These are phyloP conservation scores for Alauda arvensis DNA, from an alignment of 2,797 vertebrate genomes.

Conservation along the genomic window DNA sequence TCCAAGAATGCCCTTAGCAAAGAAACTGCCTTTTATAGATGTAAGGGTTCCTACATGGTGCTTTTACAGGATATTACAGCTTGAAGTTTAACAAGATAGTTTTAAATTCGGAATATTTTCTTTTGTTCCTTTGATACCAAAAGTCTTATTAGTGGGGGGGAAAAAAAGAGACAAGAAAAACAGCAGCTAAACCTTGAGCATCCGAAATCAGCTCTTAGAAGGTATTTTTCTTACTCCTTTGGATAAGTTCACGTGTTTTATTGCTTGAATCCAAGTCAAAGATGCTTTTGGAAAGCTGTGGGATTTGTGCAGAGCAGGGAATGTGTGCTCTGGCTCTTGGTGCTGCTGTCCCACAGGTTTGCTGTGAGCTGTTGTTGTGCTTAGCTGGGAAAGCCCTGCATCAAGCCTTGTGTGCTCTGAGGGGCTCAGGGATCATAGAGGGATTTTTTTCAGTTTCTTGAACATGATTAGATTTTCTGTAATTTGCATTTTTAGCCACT, in stretches of 20 bases:
- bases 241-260: conserved; percentile 25
- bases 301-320: conserved; percentile 10
- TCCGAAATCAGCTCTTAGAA: conserved; percentile 36
- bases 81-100: conserved; percentile 9
- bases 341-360: conserved; percentile 53
- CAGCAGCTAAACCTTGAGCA: not conserved
- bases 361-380: not conserved
- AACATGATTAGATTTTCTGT: conserved; percentile 52
- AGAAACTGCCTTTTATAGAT: conserved; percentile 2
- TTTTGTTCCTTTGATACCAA: conserved; percentile 8
- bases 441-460: conserved; percentile 32
- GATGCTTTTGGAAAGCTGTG: conserved; percentile 28
- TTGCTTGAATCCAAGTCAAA: conserved; percentile 34
- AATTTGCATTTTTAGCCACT: conserved; percentile 60
- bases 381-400: conserved; percentile 23
- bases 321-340: not conserved
- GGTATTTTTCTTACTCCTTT: conserved; percentile 30
- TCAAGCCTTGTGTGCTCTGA: conserved; percentile 8
- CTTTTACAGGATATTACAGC: conserved; percentile 9
- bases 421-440: not conserved
- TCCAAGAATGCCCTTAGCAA: conserved; percentile 4
- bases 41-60: not conserved
- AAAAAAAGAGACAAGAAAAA: not conserved
- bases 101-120: conserved; percentile 18
- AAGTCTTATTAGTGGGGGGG: not conserved